phyloP scores from a whole-genome alignment of 2,888 invertebrate species.

The Venusia cambrica region DNA sequence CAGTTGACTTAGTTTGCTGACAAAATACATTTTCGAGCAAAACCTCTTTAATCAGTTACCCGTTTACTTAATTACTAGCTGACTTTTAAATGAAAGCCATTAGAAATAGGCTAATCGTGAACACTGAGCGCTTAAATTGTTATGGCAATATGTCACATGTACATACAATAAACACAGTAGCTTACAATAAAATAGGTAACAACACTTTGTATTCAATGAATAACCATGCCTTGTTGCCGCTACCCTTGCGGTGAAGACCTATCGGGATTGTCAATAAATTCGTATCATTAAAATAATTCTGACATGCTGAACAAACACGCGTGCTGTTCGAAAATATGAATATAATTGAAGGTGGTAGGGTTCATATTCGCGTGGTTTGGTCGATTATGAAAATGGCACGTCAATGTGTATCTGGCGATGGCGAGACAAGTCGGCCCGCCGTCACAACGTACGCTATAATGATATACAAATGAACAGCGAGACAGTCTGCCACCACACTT shows the following conservation, averaged over 20 bases:
- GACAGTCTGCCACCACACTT: constrained; percentile 34
- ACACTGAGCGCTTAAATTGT: too few relatives aligned
- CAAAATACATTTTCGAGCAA: too few relatives aligned
- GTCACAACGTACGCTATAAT: constrained; percentile 40
- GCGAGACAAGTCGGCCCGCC: constrained; percentile 28
- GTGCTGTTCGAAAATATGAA: constrained; percentile 12
- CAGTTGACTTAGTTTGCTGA: too few relatives aligned
- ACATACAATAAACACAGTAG: too few relatives aligned
- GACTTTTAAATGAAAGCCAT: too few relatives aligned
- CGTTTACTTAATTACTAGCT: too few relatives aligned
- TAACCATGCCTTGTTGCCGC: constrained; percentile 21
- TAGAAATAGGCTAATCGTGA: too few relatives aligned
- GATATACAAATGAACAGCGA: constrained; percentile 55
- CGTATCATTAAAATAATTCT: constrained; percentile 30
- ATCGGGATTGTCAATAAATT: constrained; percentile 33
- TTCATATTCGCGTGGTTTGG: constrained; percentile 23
- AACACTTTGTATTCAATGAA: constrained; percentile 19
- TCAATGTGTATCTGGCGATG: constrained; percentile 33
- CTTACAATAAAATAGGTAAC: constrained; percentile 14
- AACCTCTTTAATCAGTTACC: too few relatives aligned
- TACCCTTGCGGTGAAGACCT: constrained; percentile 28
- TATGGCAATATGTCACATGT: too few relatives aligned
- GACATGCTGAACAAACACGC: constrained; percentile 28
- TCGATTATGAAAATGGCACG: constrained; percentile 65
- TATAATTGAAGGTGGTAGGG: constrained; percentile 7